phyloP scores from a whole-genome alignment of 2,113 vertebrate species.

The Hyla sarda region DNA sequence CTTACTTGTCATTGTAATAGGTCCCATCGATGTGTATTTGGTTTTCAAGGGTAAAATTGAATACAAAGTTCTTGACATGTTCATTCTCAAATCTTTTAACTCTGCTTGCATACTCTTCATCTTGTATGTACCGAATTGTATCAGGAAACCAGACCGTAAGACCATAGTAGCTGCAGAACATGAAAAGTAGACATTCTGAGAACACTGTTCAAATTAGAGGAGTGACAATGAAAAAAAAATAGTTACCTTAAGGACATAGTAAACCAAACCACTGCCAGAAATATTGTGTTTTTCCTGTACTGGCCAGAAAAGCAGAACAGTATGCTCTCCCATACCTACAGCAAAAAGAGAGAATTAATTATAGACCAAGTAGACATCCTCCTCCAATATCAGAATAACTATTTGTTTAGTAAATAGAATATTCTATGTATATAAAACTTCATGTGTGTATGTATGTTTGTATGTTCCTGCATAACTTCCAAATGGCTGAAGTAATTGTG shows the following conservation, averaged over 20 bases:
- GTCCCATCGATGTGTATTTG: slow-evolving; percentile 90
- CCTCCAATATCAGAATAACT: background rate
- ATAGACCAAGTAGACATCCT: background rate
- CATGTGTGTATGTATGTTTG: too few species aligned
- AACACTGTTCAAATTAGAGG: background rate
- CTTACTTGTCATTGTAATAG: slow-evolving; percentile 90
- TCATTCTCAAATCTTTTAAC: slow-evolving; percentile 84
- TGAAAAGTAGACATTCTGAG: slow-evolving; percentile 6
- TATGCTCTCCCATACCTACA: slow-evolving; percentile 86
- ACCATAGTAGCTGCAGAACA: slow-evolving; percentile 85
- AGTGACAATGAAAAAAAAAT: background rate
- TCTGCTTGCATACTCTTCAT: slow-evolving; percentile 87
- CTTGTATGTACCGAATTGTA: slow-evolving; percentile 95
- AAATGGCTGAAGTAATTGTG: too few species aligned
- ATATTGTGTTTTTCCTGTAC: slow-evolving; percentile 85
- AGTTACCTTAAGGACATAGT: slow-evolving; percentile 93
- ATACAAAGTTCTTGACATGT: slow-evolving; percentile 84
- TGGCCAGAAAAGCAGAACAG: slow-evolving; percentile 84
- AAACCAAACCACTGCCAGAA: slow-evolving; percentile 95
- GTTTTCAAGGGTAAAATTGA: slow-evolving; percentile 97
- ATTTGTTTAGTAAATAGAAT: background rate
- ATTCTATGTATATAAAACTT: too few species aligned
- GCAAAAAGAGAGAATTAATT: slow-evolving; percentile 22
- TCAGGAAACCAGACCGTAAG: slow-evolving; percentile 97
- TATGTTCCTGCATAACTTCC: too few species aligned